phyloP scores from a whole-genome alignment of 2,113 vertebrate genomes.

The Engraulis encrasicolus region DNA sequence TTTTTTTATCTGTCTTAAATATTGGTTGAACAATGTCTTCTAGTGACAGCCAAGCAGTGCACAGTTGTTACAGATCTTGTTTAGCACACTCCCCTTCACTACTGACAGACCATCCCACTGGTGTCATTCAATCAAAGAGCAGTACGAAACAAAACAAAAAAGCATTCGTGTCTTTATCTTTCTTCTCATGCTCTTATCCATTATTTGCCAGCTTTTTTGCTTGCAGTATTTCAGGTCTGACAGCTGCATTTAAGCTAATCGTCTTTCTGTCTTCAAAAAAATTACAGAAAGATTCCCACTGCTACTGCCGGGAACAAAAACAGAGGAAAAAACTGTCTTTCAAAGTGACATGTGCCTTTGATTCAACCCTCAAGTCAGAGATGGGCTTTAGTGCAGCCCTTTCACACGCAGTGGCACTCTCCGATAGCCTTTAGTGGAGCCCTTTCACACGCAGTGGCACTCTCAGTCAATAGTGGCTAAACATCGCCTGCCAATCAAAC shows the following conservation, averaged over 20 bases:
- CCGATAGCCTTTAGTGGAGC: too few relatives aligned
- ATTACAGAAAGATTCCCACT: too few relatives aligned
- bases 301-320: not conserved
- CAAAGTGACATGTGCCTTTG: not conserved
- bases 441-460: too few relatives aligned
- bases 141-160: not conserved
- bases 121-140: too few relatives aligned
- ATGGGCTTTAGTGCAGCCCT: not conserved
- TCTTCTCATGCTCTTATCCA: not conserved
- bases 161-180: too few relatives aligned
- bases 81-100: too few relatives aligned
- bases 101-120: too few relatives aligned
- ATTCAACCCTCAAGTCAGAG: conserved; percentile 11
- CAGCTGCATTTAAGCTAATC: not conserved
- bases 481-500: conserved; percentile 4
- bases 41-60: too few relatives aligned
- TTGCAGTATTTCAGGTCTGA: not conserved
- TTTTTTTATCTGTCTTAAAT: too few relatives aligned
- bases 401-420: not conserved
- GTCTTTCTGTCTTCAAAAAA: not conserved
- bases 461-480: conserved; percentile 6
- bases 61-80: too few relatives aligned
- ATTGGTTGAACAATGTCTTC: too few relatives aligned
- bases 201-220: not conserved
- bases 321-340: not conserved